Base-by-base conservation (phyloP, 2,888 invertebrate species). In the Callyntrura guangdongensis region DNA sequence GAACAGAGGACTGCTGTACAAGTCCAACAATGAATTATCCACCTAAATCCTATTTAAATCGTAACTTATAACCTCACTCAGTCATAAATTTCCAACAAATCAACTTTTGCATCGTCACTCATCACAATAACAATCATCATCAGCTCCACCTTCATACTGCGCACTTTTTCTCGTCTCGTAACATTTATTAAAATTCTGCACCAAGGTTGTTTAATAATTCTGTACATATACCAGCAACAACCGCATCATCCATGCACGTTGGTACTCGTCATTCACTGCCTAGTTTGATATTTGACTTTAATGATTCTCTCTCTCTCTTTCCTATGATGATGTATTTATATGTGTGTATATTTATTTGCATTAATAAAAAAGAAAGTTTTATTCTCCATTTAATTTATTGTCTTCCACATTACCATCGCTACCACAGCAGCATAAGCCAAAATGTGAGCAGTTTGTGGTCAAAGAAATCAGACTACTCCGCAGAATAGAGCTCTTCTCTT, bases 361-460 rank as follows among this genome's bases (percentile, higher is more conserved):
- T 77, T 77, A 53, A 22, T 20, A 79, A 79, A 79, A 79, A 79
- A 22, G 79, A 79, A 79, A 79, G 79, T 79, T 79, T 74, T 79
- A 25, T 79, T 79, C 79, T 79, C 79, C 56, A 36, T 79, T 79
- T 79, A 79, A 79, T 79, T 79, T 79, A 79, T 79, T 56, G 56
- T 59, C 77, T 56, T 79, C 25, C 14, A 49, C 22, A 25, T 53
- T 77, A 77, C 49, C 53, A 79, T 25, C 25, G 22, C 25, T 27
- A 27, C 53, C 53, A 79, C 77, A 77, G 3, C n/a, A n/a, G n/a
- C 9, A 9, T 77, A 12, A 53, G 56, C 79, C 79, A 56, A 79
- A 79, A 79, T 36, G 56, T 56, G 25, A 27, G 6, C n/a, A 79
- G n/a, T 56, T 59, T 79, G 79, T n/a, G 79, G 79, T 79, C 45